phyloP scores from a whole-genome alignment of 2,113 vertebrate species.

The Diadophis punctatus region DNA sequence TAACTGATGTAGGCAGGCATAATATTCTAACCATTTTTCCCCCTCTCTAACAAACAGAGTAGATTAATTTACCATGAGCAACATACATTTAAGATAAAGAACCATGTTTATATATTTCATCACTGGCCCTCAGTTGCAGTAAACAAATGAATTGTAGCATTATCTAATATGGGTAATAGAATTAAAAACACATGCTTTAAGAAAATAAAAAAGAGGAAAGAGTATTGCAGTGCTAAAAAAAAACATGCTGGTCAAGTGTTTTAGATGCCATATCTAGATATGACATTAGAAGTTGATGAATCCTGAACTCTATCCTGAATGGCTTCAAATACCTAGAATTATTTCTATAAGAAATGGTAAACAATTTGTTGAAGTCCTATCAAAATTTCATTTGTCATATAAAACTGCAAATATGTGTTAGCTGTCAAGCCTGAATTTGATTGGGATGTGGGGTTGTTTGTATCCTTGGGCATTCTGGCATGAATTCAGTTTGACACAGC shows the following conservation, averaged over 20 bases:
- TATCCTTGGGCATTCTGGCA: too few relatives aligned
- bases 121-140: not conserved
- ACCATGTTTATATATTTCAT: not conserved
- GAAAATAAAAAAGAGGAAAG: not conserved
- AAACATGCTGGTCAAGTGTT: not conserved
- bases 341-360: not conserved
- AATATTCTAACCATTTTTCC: slow-evolving; percentile 54
- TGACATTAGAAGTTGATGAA: not conserved
- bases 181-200: not conserved
- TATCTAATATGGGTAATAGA: not conserved
- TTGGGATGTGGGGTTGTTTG: too few relatives aligned
- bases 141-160: not conserved
- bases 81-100: slow-evolving; percentile 48
- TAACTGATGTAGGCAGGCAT: slow-evolving; percentile 42
- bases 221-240: not conserved
- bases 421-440: too few relatives aligned
- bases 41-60: slow-evolving; percentile 18
- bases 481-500: too few relatives aligned
- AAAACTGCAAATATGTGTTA: not conserved
- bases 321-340: not conserved
- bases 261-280: not conserved
- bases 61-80: slow-evolving; percentile 47
- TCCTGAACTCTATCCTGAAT: not conserved
- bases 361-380: not conserved
- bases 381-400: not conserved